Conservation (phyloP, 2,113 vertebrate genomes). For the Corythoichthys haematopterus region DNA sequence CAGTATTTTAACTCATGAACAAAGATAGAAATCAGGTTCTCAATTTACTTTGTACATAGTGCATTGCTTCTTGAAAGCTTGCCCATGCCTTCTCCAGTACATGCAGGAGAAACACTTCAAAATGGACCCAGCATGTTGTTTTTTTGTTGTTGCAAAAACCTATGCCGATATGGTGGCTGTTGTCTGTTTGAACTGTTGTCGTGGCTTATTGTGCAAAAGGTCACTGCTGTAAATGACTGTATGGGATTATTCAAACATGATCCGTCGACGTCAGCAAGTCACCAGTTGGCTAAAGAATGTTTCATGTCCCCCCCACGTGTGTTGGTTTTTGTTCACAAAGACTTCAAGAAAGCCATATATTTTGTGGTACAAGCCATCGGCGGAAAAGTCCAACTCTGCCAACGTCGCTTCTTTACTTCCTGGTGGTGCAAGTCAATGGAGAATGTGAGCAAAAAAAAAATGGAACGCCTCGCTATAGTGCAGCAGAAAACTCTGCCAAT, state of each 20-base stretch:
- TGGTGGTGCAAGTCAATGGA: conserved; percentile 15
- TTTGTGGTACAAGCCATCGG: not conserved
- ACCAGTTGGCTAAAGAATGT: not conserved
- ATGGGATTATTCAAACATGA: not conserved
- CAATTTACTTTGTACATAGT: not conserved
- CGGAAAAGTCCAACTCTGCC: not conserved
- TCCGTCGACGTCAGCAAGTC: not conserved
- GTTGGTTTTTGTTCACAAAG: not conserved
- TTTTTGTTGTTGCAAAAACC: not conserved
- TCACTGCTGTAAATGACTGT: not conserved
- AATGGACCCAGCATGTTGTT: not conserved
- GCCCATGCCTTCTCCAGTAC: not conserved
- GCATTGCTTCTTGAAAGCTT: not conserved
- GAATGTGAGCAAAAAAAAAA: conserved; percentile 25
- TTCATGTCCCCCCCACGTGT: not conserved
- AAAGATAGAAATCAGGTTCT: not conserved
- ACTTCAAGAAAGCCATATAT: conserved; percentile 8
- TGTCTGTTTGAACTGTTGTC: conserved; percentile 2
- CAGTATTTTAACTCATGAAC: conserved; percentile 55
- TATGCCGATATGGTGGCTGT: not conserved
- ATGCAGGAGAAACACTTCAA: not conserved
- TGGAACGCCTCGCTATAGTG: conserved; percentile 28
- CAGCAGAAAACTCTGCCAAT: conserved; percentile 36
- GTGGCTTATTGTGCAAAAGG: not conserved
- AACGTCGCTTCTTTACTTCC: conserved; percentile 35